These are phyloP conservation scores for Reinhardtius hippoglossoides DNA, from an alignment of 2,113 vertebrate genomes.

Conservation along the genomic window DNA sequence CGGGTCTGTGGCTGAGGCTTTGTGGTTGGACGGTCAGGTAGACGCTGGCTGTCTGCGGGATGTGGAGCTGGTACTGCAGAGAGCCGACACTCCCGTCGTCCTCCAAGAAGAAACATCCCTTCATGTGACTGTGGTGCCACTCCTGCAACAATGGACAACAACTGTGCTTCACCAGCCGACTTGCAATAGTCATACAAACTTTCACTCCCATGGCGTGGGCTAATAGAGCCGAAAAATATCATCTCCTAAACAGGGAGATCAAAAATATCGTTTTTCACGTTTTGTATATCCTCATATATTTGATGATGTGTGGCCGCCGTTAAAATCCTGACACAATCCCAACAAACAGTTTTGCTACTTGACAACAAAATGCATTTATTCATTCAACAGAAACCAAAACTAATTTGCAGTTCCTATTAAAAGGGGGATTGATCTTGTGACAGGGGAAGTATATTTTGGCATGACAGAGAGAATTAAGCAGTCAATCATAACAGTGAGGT, in stretches of 20 bases:
- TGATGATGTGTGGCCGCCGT: constrained; percentile 13
- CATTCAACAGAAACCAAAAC: constrained; percentile 66
- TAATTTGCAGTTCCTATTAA: constrained; percentile 57
- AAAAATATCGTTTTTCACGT: not conserved
- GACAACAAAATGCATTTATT: constrained; percentile 62
- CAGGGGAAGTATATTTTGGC: constrained; percentile 28
- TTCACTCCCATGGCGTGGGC: not conserved
- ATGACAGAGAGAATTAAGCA: constrained; percentile 48
- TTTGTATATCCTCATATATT: constrained; percentile 4
- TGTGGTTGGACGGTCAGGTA: constrained; percentile 89
- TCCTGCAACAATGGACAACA: constrained; percentile 80
- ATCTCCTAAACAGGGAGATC: not conserved
- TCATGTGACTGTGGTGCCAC: constrained; percentile 84
- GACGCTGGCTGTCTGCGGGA: constrained; percentile 84
- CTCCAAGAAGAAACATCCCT: constrained; percentile 93
- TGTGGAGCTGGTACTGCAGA: constrained; percentile 88
- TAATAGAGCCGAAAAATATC: not conserved
- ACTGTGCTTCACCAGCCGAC: not conserved
- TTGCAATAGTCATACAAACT: not conserved
- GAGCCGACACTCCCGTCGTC: constrained; percentile 86
- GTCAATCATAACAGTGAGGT: constrained; percentile 36
- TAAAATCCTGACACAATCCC: constrained; percentile 17
- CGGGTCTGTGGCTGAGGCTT: constrained; percentile 74
- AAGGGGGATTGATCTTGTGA: constrained; percentile 51
- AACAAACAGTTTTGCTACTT: constrained; percentile 37